Evolutionary conservation across 2,113 vertebrate species (phyloP), one percentile per base, ranked within the genome.

Genomic region (Gorsachius goisagi): DNA sequence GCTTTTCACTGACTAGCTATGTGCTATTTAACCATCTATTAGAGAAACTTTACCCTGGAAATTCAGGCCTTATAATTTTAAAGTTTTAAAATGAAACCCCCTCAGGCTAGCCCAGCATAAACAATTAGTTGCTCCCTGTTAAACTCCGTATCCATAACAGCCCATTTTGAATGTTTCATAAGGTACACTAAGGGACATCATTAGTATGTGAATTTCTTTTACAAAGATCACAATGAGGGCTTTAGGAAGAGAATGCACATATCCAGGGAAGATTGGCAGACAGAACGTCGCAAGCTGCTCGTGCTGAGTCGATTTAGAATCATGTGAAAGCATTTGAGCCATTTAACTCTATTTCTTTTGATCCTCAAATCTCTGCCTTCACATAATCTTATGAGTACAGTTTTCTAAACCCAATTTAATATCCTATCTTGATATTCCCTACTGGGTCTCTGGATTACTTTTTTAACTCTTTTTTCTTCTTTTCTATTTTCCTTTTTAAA

Each of bases 201-300:
- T 96, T 97, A 97, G 94, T 95, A 96, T 96, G 93, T 91, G 95
- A 95, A 97, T 96, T 97, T 96, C 95, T 95, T 97, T 97, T 58
- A 81, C 76, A 84, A 92, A 96, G 84, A 95, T 95, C 91, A 97
- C 93, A 97, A 96, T 91, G 89, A 95, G 64, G 78, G 76, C 79
- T 95, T 90, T 67, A 85, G 84, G 90, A 97, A 95, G 81, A 95
- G 83, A 97, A 94, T 79, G 81, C 67, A 91, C 82, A 73, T 88
- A 94, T 92, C 88, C 81, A 77, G 90, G 85, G 86, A 92, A 94
- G 95, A 95, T 6, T 96, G 96, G 96, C 96, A 97, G 96, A 88
- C 5, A 20, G 90, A 94, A 90, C 2, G 8, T 96, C 10, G 11
- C 92, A 93, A 95, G 86, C 94, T 74, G 84, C 91, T 97, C 95